phyloP scores from a whole-genome alignment of 2,888 invertebrate species.

The Aricia artaxerxes region DNA sequence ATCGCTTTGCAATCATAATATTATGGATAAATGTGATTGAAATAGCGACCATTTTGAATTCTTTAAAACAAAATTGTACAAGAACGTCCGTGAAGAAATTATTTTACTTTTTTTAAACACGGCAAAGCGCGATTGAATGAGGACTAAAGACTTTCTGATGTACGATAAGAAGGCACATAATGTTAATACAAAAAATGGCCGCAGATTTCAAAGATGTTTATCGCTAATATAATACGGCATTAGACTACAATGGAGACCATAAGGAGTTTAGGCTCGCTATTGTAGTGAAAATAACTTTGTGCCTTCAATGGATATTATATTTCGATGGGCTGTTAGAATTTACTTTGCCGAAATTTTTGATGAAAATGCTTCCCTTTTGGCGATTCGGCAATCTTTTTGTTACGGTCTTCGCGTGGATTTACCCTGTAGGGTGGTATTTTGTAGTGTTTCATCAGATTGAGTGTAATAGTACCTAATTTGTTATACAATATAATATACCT shows the following conservation, averaged over 20 bases:
- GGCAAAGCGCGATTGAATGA: constrained; percentile 7
- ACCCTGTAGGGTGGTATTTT: not conserved
- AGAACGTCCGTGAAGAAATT: not conserved
- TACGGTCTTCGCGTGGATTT: not conserved
- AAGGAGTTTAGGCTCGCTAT: constrained; percentile 73
- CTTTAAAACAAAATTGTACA: not conserved
- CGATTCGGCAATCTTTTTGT: constrained; percentile 2
- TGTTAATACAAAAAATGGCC: constrained; percentile 58
- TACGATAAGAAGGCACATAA: constrained; percentile 27
- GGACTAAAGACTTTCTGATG: constrained; percentile 18
- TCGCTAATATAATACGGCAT: constrained; percentile 80
- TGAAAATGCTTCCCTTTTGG: constrained; percentile 11
- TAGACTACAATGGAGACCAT: constrained; percentile 79
- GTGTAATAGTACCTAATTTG: too few relatives aligned
- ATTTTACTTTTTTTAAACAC: not conserved
- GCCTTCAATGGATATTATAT: constrained; percentile 55
- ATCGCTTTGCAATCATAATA: too few relatives aligned
- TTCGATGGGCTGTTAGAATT: constrained; percentile 40
- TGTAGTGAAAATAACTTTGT: constrained; percentile 80
- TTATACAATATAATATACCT: too few relatives aligned
- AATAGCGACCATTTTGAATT: not conserved
- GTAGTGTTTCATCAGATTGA: not conserved
- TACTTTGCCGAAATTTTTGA: constrained; percentile 9
- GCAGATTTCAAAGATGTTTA: constrained; percentile 72
- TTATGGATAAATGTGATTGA: not conserved